Percentiles rank a stretch among this genome's conserved stretches.
Conservation (phyloP, 1,140 invertebrate genomes). For the Drosophila carrolli region DNA sequence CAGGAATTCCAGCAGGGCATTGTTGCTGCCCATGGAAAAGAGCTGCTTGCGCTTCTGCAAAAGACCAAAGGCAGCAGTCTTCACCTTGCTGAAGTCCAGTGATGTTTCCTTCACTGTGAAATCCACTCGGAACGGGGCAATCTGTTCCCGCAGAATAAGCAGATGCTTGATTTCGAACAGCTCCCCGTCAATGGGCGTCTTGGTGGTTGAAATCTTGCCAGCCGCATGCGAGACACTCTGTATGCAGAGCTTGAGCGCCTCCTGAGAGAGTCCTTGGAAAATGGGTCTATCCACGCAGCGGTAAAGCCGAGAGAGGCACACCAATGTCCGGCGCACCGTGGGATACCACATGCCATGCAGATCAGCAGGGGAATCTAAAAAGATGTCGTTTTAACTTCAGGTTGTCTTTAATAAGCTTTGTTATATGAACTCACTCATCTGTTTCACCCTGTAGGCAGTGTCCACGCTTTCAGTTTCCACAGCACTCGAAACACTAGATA, state of each 20-base stretch:
- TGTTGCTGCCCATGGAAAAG: slow-evolving; percentile 95
- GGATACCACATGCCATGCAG: slow-evolving; percentile 99
- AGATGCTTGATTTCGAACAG: slow-evolving; percentile 99
- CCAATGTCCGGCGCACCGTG: slow-evolving; percentile 96
- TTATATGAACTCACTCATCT: slow-evolving; percentile 58
- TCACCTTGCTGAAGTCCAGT: slow-evolving; percentile 95
- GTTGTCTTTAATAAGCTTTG: fast-evolving
- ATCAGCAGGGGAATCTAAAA: slow-evolving; percentile 94
- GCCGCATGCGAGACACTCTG: slow-evolving; percentile 94
- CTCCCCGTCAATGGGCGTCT: slow-evolving; percentile 94
- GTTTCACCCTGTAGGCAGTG: slow-evolving; percentile 68
- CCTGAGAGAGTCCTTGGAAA: slow-evolving; percentile 98
- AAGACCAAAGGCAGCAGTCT: slow-evolving; percentile 93
- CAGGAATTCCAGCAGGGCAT: slow-evolving; percentile 96
- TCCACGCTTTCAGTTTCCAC: slow-evolving; percentile 78
- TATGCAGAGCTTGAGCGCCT: slow-evolving; percentile 96
- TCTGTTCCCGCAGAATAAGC: slow-evolving; percentile 98
- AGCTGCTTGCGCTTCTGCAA: slow-evolving; percentile 94
- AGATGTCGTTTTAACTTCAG: not conserved
- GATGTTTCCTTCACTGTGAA: slow-evolving; percentile 96
- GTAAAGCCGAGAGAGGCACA: slow-evolving; percentile 97
- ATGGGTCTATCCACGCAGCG: slow-evolving; percentile 97
- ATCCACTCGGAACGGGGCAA: slow-evolving; percentile 98
- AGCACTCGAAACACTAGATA: slow-evolving; percentile 87
- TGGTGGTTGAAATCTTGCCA: slow-evolving; percentile 88